These are phyloP conservation scores for Drosophila acutilabella DNA, from an alignment of 2,888 invertebrate genomes.

Conservation along the genomic window DNA sequence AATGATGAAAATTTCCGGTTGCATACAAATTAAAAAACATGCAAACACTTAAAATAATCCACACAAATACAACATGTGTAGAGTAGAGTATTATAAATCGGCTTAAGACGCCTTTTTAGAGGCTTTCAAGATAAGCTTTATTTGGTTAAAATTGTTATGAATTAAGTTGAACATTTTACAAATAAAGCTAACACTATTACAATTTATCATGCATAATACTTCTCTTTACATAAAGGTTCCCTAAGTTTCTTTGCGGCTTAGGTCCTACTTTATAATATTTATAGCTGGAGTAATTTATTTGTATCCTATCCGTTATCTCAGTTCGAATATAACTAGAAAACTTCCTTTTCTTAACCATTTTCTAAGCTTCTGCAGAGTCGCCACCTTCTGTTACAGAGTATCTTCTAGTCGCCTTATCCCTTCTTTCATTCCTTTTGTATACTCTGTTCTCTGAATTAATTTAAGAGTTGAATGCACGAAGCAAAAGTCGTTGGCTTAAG, in stretches of 20 bases:
- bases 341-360: too few relatives aligned
- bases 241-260: too few relatives aligned
- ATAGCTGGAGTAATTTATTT: too few relatives aligned
- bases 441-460: constrained; percentile 38
- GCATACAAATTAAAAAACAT: constrained; percentile 15
- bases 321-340: too few relatives aligned
- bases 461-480: constrained; percentile 70
- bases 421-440: constrained; percentile 13
- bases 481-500: constrained; percentile 39
- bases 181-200: too few relatives aligned
- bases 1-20: constrained; percentile 61
- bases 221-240: too few relatives aligned
- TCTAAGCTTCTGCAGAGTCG: too few relatives aligned
- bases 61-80: constrained; percentile 11
- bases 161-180: too few relatives aligned
- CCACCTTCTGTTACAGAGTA: not conserved
- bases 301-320: too few relatives aligned
- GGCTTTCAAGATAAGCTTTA: not conserved
- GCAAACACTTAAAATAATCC: constrained; percentile 40
- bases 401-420: constrained; percentile 2
- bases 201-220: too few relatives aligned
- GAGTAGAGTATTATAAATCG: not conserved
- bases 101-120: not conserved
- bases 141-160: too few relatives aligned
- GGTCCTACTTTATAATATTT: too few relatives aligned